phyloP scores from a whole-genome alignment of 2,797 vertebrate genomes.

The Echeneis naucrates region DNA sequence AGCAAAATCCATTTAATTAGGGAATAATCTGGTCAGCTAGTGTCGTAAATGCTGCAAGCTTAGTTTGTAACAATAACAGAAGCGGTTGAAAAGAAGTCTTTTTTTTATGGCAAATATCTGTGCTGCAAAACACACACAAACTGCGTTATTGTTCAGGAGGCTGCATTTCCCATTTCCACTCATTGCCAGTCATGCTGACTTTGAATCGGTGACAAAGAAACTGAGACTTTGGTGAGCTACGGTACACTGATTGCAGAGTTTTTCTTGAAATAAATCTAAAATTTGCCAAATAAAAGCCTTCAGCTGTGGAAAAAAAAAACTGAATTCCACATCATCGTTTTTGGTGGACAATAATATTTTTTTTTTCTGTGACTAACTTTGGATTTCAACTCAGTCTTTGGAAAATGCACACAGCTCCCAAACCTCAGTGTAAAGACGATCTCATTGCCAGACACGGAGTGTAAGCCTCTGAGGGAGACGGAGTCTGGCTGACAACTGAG shows the following conservation, averaged over 20 bases:
- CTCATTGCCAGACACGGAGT: slow-evolving; percentile 25
- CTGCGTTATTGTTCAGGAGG: slow-evolving; percentile 21
- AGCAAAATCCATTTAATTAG: slow-evolving; percentile 35
- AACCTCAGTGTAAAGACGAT: slow-evolving; percentile 15
- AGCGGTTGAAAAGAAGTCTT: slow-evolving; percentile 11
- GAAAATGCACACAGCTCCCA: background rate
- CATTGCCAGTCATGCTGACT: slow-evolving; percentile 22
- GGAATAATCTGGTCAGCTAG: slow-evolving; percentile 27
- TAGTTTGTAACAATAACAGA: slow-evolving; percentile 19
- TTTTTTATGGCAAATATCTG: slow-evolving; percentile 14
- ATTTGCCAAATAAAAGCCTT: slow-evolving; percentile 41
- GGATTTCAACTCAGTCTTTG: slow-evolving; percentile 2
- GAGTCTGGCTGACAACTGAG: slow-evolving; percentile 63
- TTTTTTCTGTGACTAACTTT: slow-evolving; percentile 2
- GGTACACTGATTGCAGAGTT: slow-evolving; percentile 29
- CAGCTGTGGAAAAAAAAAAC: slow-evolving; percentile 31
- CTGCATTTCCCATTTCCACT: slow-evolving; percentile 18
- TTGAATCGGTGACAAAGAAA: slow-evolving; percentile 15
- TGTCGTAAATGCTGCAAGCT: slow-evolving; percentile 17
- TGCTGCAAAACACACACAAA: slow-evolving; percentile 5
- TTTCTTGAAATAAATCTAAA: slow-evolving; percentile 40
- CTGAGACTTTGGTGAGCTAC: background rate
- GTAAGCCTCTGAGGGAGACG: slow-evolving; percentile 33
- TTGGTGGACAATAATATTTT: background rate
- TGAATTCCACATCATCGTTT: slow-evolving; percentile 10